Evolutionary conservation across 2,113 vertebrate species (phyloP).

Genomic region (Verasper variegatus): DNA sequence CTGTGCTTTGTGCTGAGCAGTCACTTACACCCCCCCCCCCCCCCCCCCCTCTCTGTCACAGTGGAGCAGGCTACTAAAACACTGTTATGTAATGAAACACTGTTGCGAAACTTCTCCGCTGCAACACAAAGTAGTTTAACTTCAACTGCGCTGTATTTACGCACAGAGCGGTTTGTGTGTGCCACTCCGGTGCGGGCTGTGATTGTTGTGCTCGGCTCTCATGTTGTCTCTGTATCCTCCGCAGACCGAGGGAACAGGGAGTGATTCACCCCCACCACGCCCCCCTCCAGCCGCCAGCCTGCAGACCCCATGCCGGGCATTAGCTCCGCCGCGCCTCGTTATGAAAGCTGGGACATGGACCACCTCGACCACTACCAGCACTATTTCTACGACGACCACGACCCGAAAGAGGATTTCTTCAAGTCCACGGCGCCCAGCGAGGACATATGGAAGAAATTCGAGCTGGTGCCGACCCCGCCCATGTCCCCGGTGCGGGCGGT

Average conservation of each 20-base stretch:
- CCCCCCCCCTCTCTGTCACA: constrained; percentile 11
- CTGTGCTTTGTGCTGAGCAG: constrained; percentile 44
- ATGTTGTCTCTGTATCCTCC: constrained; percentile 28
- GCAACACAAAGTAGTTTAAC: constrained; percentile 19
- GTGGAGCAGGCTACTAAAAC: constrained; percentile 53
- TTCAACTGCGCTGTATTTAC: constrained; percentile 24
- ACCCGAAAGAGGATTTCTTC: constrained; percentile 91
- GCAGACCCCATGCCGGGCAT: constrained; percentile 79
- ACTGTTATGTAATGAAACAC: constrained; percentile 73
- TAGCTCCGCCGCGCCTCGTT: constrained; percentile 67
- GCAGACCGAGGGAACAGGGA: constrained; percentile 71
- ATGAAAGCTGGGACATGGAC: constrained; percentile 89
- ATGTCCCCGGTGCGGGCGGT: constrained; percentile 84
- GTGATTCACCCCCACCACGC: constrained; percentile 46
- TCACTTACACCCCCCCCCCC: not conserved
- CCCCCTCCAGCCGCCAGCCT: constrained; percentile 10
- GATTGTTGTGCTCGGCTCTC: constrained; percentile 33
- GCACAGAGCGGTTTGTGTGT: not conserved
- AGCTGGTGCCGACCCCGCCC: constrained; percentile 93
- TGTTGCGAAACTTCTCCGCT: constrained; percentile 75
- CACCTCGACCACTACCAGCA: constrained; percentile 89
- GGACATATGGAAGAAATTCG: constrained; percentile 99
- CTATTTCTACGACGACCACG: constrained; percentile 94
- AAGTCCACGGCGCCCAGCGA: constrained; percentile 94
- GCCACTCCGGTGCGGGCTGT: not conserved